Percentiles rank a stretch among this genome's conserved stretches.
phyloP scores from a whole-genome alignment of 2,797 vertebrate genomes.

The Psittacula derbiana region DNA sequence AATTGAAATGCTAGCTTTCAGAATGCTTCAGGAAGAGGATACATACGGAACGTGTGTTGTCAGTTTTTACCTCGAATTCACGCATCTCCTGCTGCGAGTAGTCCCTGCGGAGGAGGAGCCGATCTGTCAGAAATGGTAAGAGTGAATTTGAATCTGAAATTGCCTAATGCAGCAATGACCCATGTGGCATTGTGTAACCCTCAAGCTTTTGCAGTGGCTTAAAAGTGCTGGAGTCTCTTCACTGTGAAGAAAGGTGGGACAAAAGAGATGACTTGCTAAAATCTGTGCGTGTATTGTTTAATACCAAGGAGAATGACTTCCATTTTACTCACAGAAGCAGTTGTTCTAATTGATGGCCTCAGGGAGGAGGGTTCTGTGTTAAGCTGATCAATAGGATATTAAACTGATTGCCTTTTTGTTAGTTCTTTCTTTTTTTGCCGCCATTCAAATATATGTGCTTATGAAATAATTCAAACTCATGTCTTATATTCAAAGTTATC shows the following conservation, averaged over 20 bases:
- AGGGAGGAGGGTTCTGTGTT: not conserved
- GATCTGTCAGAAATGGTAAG: not conserved
- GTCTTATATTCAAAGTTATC: not conserved
- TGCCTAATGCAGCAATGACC: not conserved
- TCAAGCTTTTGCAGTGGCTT: not conserved
- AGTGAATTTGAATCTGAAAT: not conserved
- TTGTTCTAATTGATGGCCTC: not conserved
- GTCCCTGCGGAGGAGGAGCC: not conserved
- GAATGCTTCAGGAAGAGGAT: not conserved
- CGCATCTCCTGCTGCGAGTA: accelerated
- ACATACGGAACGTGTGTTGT: accelerated
- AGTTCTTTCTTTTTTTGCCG: not conserved
- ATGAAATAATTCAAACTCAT: not conserved
- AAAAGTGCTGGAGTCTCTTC: not conserved
- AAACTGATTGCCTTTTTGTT: not conserved
- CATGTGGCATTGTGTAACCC: not conserved
- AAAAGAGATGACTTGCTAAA: not conserved
- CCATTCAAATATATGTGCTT: not conserved
- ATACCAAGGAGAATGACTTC: not conserved
- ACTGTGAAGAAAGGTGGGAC: not conserved
- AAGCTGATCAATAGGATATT: not conserved
- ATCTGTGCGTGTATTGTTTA: not conserved
- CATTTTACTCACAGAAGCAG: not conserved
- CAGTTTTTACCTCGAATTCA: not conserved
- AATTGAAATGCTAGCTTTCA: not conserved